phyloP scores from a whole-genome alignment of 2,888 invertebrate genomes.

The Dryocosmus kuriphilus region DNA sequence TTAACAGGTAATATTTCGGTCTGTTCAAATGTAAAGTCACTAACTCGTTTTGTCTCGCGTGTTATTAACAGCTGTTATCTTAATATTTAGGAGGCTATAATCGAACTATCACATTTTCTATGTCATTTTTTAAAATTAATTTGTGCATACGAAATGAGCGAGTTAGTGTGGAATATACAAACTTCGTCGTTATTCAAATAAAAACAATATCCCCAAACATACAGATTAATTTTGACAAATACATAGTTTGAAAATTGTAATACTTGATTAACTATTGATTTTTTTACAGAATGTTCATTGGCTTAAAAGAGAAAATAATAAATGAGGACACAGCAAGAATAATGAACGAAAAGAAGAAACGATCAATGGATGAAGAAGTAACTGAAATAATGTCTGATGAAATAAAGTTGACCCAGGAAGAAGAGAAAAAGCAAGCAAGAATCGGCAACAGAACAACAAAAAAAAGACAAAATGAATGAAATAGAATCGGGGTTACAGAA shows the following conservation, averaged over 20 bases:
- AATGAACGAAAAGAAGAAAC: slow-evolving; percentile 41
- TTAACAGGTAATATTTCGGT: slow-evolving; percentile 81
- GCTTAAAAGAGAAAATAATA: slow-evolving; percentile 66
- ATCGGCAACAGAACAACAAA: slow-evolving; percentile 60
- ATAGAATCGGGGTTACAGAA: slow-evolving; percentile 39
- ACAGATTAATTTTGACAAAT: too few relatives aligned
- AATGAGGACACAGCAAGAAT: slow-evolving; percentile 44
- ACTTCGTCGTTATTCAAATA: background rate
- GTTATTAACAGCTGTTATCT: too few relatives aligned
- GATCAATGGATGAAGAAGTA: slow-evolving; percentile 52
- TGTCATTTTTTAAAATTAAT: too few relatives aligned
- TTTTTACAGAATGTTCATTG: slow-evolving; percentile 71
- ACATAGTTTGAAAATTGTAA: too few relatives aligned
- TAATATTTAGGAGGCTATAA: too few relatives aligned
- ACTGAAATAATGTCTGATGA: slow-evolving; percentile 57
- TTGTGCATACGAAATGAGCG: too few relatives aligned
- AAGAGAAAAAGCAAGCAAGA: slow-evolving; percentile 63
- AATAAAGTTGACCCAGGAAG: slow-evolving; percentile 48
- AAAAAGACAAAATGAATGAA: slow-evolving; percentile 44
- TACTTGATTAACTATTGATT: background rate
- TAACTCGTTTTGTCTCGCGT: too few relatives aligned
- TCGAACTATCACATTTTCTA: too few relatives aligned
- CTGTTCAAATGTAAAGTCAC: background rate
- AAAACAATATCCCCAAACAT: too few relatives aligned
- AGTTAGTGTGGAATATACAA: too few relatives aligned